These are phyloP conservation scores for Chaitophorus viminalis DNA, from an alignment of 2,888 invertebrate genomes.

Conservation along the genomic window DNA sequence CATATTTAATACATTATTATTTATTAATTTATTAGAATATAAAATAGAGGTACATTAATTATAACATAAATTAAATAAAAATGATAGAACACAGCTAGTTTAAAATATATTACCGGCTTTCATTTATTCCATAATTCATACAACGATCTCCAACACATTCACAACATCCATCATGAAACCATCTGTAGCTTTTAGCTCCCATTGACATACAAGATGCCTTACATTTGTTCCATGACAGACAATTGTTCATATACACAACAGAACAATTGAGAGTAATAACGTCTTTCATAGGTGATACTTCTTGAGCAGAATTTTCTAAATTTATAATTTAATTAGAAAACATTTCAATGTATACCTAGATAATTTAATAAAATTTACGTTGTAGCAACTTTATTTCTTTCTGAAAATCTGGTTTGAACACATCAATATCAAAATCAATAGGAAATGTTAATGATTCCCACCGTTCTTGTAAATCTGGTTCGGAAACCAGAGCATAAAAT, in stretches of 20 bases:
- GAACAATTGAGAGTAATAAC: conserved; percentile 83
- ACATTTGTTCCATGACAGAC: conserved; percentile 89
- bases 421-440: conserved; percentile 77
- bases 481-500: conserved; percentile 77
- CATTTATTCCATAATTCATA: conserved; percentile 88
- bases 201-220: conserved; percentile 82
- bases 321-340: conserved; percentile 31
- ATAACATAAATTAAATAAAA: too few species aligned
- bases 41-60: too few species aligned
- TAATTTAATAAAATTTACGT: conserved; percentile 8
- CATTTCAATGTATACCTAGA: background rate
- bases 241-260: conserved; percentile 89
- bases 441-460: conserved; percentile 89
- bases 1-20: too few species aligned
- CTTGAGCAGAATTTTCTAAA: conserved; percentile 65
- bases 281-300: conserved; percentile 67
- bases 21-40: too few species aligned
- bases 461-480: conserved; percentile 78
- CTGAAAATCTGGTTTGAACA: conserved; percentile 72
- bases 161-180: conserved; percentile 96
- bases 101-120: conserved; percentile 74
- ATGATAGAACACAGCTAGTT: background rate
- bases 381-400: conserved; percentile 65
- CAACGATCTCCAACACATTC: conserved; percentile 91
- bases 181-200: conserved; percentile 85